These are phyloP conservation scores for Phacellophora camtschatica DNA, from an alignment of 30 jellyfish, hydroid and myxozoan genomes.

Conservation along the genomic window DNA sequence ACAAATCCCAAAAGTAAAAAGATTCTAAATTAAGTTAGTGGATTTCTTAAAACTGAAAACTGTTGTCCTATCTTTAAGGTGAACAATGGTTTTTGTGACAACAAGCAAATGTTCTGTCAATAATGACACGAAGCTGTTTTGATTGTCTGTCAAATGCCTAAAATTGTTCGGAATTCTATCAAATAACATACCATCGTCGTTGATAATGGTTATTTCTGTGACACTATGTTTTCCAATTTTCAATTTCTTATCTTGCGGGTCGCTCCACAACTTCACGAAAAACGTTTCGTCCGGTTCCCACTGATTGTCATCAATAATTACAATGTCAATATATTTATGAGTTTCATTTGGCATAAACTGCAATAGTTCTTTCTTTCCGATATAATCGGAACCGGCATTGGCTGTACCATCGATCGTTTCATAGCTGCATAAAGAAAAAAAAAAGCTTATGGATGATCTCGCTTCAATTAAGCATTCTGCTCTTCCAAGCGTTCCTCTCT, in stretches of 20 bases:
- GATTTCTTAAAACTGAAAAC: no score
- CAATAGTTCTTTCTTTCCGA: slow-evolving; percentile 83
- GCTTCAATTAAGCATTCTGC: no score
- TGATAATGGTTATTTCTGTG: slow-evolving; percentile 90
- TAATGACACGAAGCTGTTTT: no score
- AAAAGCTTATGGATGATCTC: no score
- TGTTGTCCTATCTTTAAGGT: no score
- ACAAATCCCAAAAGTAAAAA: no score
- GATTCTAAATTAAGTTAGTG: no score
- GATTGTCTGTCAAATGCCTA: no score
- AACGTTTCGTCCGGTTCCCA: slow-evolving; percentile 99
- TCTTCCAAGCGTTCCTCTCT: no score
- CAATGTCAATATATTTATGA: slow-evolving; percentile 80
- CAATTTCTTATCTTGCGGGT: slow-evolving; percentile 62
- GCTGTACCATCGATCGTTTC: slow-evolving; percentile 99
- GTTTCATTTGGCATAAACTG: slow-evolving; percentile 78
- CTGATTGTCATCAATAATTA: slow-evolving; percentile 86
- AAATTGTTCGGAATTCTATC: no score
- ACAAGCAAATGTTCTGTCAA: no score
- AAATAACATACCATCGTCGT: slow-evolving; percentile 92
- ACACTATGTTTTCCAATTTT: slow-evolving; percentile 91
- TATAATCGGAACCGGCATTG: slow-evolving; percentile 92
- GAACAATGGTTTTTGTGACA: no score
- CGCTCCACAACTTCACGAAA: slow-evolving; percentile 81
- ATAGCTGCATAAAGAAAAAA: slow-evolving; percentile 35